phyloP scores from a whole-genome alignment of 2,113 vertebrate genomes.

The Aleadryas rufinucha region DNA sequence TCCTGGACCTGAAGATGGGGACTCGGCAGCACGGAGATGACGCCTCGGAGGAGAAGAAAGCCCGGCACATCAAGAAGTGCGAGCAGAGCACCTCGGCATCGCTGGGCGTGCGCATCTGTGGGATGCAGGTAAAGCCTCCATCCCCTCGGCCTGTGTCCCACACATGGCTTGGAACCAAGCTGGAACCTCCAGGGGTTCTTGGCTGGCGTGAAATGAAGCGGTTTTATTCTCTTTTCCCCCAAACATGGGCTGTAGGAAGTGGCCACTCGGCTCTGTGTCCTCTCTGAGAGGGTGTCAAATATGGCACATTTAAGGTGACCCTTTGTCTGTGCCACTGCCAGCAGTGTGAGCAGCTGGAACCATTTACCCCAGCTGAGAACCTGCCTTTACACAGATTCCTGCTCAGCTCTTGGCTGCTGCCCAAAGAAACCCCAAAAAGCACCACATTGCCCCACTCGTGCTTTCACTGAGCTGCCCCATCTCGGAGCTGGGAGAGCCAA shows the following conservation, averaged over 20 bases:
- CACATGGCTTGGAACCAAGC: neutral
- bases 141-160: fast-evolving
- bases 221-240: neutral
- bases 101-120: conserved; percentile 73
- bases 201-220: fast-evolving
- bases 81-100: conserved; percentile 75
- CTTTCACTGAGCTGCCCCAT: neutral
- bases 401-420: neutral
- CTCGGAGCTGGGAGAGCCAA: neutral
- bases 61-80: conserved; percentile 75
- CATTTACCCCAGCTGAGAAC: neutral
- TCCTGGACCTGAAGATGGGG: conserved; percentile 82
- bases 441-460: neutral
- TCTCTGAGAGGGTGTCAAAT: neutral
- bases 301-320: neutral
- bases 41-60: conserved; percentile 77
- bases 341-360: neutral
- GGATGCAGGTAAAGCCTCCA: conserved; percentile 72
- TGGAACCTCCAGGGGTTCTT: neutral
- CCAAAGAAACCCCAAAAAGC: neutral
- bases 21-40: conserved; percentile 78
- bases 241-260: fast-evolving
- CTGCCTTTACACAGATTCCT: neutral
- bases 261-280: fast-evolving
- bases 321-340: neutral